Percentiles rank a stretch among this genome's conserved stretches.
Evolutionary conservation across 37 sponge, comb jelly and placozoan species (phyloP).

Genomic region (Corticium candelabrum): DNA sequence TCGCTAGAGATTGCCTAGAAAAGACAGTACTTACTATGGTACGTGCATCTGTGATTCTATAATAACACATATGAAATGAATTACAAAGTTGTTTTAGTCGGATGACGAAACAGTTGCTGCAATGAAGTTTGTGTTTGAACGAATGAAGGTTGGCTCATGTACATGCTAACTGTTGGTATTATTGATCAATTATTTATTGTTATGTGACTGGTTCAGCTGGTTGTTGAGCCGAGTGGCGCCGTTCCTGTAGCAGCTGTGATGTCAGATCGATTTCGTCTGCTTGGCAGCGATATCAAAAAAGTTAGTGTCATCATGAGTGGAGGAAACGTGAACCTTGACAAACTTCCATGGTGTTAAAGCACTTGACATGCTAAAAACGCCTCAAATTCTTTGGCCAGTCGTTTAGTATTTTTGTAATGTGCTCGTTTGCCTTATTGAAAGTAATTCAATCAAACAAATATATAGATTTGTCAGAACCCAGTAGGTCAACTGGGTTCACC

Average conservation of each 20-base stretch:
- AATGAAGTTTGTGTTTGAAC: slow-evolving; percentile 7
- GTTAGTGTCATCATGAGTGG: background rate
- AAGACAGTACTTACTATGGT: background rate
- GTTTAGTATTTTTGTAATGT: no score
- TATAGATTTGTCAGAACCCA: no score
- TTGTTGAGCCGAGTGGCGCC: slow-evolving; percentile 10
- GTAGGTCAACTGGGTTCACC: no score
- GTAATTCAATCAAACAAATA: no score
- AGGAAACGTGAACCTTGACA: background rate
- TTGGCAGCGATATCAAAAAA: background rate
- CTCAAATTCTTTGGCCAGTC: no score
- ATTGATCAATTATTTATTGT: background rate
- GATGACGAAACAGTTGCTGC: slow-evolving; percentile 8
- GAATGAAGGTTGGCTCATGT: background rate
- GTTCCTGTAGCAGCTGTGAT: background rate
- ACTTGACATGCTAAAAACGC: no score
- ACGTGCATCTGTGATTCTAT: no score
- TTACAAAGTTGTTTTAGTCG: background rate
- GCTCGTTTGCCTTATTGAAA: no score
- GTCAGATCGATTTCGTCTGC: background rate
- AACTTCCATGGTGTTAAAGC: slow-evolving; percentile 2
- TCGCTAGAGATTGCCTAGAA: background rate
- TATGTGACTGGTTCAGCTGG: background rate
- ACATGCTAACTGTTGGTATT: background rate
- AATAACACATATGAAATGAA: no score